A percentile compares a stretch with the other conserved stretches of the same genome.
Conservation (phyloP, 2,113 vertebrate species). For the Rhea americana region DNA sequence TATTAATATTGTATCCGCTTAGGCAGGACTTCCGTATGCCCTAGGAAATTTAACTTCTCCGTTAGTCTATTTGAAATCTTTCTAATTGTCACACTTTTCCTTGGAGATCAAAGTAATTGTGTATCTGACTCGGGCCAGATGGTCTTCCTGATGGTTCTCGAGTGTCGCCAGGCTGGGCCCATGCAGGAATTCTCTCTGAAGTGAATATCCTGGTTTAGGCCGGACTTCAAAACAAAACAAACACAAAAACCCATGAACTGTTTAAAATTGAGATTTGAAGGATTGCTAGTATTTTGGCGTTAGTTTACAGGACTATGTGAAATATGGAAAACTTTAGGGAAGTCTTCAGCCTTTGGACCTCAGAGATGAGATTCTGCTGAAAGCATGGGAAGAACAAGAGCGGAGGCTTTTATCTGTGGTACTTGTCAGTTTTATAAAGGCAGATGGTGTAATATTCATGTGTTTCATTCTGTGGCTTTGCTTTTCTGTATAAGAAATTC, state of each 20-base stretch:
- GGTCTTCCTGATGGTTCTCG: background rate
- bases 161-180: background rate
- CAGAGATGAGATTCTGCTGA: background rate
- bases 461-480: background rate
- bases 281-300: background rate
- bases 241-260: no score
- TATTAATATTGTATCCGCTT: rapidly evolving
- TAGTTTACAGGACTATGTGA: background rate
- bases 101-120: background rate
- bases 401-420: background rate
- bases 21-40: background rate
- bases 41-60: background rate
- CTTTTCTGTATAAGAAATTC: no score
- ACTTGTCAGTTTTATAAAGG: background rate
- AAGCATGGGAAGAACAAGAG: background rate
- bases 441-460: background rate
- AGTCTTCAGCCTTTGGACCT: background rate
- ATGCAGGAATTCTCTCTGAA: background rate
- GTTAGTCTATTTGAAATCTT: background rate
- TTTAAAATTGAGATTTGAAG: background rate
- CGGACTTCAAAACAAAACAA: background rate
- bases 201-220: background rate
- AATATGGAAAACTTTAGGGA: background rate
- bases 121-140: background rate
- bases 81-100: background rate